Percentiles rank a stretch among this genome's conserved stretches.
Evolutionary conservation across 2,113 vertebrate genomes (phyloP).

Genomic region (Chelonoidis abingdonii): DNA sequence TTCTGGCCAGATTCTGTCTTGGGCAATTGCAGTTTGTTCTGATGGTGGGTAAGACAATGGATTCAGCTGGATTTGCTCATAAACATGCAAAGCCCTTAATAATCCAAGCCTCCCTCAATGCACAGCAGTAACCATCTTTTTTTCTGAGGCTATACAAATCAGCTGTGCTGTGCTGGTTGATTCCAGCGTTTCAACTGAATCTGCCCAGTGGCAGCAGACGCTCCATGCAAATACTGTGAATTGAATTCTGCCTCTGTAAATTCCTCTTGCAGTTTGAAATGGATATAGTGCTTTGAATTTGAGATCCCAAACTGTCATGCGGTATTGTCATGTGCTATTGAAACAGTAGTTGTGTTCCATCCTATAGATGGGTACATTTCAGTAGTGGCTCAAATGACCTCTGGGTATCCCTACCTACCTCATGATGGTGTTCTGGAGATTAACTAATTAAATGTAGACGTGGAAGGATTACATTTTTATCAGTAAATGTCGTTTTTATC

Average conservation of each 20-base stretch:
- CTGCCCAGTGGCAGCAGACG: neutral
- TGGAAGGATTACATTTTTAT: neutral
- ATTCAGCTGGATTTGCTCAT: neutral
- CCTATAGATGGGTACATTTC: neutral
- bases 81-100: neutral
- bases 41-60: neutral
- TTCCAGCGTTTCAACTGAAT: neutral
- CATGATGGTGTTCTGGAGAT: neutral
- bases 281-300: neutral
- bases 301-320: neutral
- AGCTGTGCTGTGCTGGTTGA: neutral
- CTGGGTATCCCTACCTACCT: neutral
- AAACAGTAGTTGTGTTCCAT: neutral
- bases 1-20: neutral
- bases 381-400: neutral
- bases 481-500: neutral
- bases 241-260: neutral
- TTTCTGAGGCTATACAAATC: neutral
- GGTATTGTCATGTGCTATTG: neutral
- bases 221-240: neutral
- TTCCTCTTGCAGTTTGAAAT: too few relatives aligned
- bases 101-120: neutral
- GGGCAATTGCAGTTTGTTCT: neutral
- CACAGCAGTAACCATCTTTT: neutral
- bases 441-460: neutral